Conservation (phyloP, 2,888 invertebrate species). For the Linyphia triangularis region DNA sequence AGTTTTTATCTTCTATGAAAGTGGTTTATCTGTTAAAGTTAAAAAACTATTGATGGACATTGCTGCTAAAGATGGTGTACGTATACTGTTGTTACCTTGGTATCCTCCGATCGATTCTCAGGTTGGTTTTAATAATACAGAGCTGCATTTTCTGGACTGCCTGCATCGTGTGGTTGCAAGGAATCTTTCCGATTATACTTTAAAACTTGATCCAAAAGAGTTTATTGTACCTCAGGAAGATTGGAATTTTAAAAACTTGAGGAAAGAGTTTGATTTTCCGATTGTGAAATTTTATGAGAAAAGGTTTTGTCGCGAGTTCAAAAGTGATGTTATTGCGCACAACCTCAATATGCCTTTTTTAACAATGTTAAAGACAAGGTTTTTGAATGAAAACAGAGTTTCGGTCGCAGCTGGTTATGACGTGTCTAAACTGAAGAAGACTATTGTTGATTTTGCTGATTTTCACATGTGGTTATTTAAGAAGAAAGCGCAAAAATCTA, state of each 20-base stretch:
- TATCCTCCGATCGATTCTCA: slow-evolving; percentile 19
- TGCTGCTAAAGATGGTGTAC: slow-evolving; percentile 16
- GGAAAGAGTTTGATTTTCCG: neutral
- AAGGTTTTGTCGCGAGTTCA: slow-evolving; percentile 44
- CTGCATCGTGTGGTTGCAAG: slow-evolving; percentile 18
- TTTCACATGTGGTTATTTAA: slow-evolving; percentile 23
- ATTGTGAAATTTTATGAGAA: slow-evolving; percentile 10
- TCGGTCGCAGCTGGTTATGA: slow-evolving; percentile 12
- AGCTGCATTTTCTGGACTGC: slow-evolving; percentile 37
- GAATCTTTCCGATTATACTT: slow-evolving; percentile 21
- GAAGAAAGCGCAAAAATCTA: neutral
- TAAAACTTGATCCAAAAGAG: slow-evolving; percentile 15
- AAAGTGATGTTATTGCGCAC: slow-evolving; percentile 49
- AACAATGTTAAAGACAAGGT: slow-evolving; percentile 41
- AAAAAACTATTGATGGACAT: slow-evolving; percentile 23
- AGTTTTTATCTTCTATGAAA: slow-evolving; percentile 53
- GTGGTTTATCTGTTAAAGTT: slow-evolving; percentile 18
- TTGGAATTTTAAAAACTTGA: slow-evolving; percentile 1
- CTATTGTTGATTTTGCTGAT: neutral
- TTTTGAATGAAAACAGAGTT: neutral
- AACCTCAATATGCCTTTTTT: slow-evolving; percentile 51
- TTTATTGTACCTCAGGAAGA: slow-evolving; percentile 15
- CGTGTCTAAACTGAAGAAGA: neutral
- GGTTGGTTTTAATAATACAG: neutral
- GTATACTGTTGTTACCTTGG: slow-evolving; percentile 43